Evolutionary conservation across 2,797 vertebrate genomes (phyloP), one percentile per base, ranked within the genome.

Genomic region (Aphelocoma californica): DNA sequence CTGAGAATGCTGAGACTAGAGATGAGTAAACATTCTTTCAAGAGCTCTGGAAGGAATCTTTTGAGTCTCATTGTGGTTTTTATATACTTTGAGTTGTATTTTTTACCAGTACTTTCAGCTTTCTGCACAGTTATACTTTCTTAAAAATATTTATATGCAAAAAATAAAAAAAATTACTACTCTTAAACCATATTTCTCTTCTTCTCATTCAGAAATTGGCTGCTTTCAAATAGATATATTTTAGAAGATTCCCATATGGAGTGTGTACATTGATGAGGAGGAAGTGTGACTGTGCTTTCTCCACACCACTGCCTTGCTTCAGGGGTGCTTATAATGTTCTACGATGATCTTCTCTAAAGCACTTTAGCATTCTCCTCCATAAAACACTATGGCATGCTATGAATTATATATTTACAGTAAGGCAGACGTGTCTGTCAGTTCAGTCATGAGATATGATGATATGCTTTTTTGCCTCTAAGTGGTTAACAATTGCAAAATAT

Each of bases 401-500:
- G 21, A 47, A 48, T 82, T 65, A 9, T 1, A 1, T 45, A 31
- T 58, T 64, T 91, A 50, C 74, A 70, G 36, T 28, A 10, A 66
- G n/a, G 47, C 65, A 82, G 29, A 65, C 15, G 5, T 2, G 10
- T 56, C 61, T 79, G 1, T 73, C 34, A 12, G 28, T 36, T 89
- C 69, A 85, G n/a, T 36, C 62, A 66, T 6, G 18, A 84, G 74
- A 50, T 47, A 45, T 0, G 13, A 15, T 34, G 12, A 36, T 89
- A n/a, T 67, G 40, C 18, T 53, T 83, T 87, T 81, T 87, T 69
- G 29, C 71, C 51, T 92, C 14, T 69, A 72, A 94, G 40, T 64
- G 48, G 65, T 96, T 96, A 92, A 95, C 65, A 61, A 71, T 73
- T 94, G 67, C 42, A 78, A 81, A 79, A 88, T n/a, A 36, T 62